Conservation (phyloP, 2,888 invertebrate species). For the Patella pellucida region DNA sequence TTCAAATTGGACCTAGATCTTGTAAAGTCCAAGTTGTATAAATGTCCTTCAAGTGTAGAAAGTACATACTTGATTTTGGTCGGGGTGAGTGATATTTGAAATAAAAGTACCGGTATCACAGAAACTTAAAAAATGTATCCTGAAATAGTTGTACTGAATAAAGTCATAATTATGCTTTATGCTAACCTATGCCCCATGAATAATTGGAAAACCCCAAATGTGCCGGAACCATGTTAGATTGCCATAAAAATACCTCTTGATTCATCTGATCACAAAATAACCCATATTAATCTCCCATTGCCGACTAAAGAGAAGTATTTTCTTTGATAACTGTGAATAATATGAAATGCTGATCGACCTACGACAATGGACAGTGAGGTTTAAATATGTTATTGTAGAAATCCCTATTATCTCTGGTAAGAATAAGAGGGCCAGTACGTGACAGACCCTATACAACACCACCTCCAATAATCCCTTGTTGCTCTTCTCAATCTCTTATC, state of each 20-base stretch:
- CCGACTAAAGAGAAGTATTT: neutral
- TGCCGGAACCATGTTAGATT: constrained; percentile 3
- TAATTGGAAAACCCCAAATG: too few relatives aligned
- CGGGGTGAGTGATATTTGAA: too few relatives aligned
- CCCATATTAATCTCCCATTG: neutral
- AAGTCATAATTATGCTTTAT: too few relatives aligned
- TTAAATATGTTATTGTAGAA: constrained; percentile 8
- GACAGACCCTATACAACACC: neutral
- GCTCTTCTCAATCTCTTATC: neutral
- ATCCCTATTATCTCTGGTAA: neutral
- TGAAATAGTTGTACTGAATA: too few relatives aligned
- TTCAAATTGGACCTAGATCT: too few relatives aligned
- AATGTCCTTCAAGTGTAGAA: too few relatives aligned
- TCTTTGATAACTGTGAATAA: neutral
- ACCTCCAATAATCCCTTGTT: neutral
- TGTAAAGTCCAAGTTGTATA: too few relatives aligned
- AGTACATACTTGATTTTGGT: too few relatives aligned
- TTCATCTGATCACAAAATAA: neutral
- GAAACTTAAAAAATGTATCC: too few relatives aligned
- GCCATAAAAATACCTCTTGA: neutral
- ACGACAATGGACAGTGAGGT: neutral
- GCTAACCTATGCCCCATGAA: too few relatives aligned
- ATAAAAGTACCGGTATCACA: too few relatives aligned
- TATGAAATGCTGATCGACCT: neutral
- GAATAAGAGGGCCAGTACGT: neutral